Evolutionary conservation across 30 jellyfish, hydroid and myxozoan genomes (phyloP).

Genomic region (Catostylus mosaicus): DNA sequence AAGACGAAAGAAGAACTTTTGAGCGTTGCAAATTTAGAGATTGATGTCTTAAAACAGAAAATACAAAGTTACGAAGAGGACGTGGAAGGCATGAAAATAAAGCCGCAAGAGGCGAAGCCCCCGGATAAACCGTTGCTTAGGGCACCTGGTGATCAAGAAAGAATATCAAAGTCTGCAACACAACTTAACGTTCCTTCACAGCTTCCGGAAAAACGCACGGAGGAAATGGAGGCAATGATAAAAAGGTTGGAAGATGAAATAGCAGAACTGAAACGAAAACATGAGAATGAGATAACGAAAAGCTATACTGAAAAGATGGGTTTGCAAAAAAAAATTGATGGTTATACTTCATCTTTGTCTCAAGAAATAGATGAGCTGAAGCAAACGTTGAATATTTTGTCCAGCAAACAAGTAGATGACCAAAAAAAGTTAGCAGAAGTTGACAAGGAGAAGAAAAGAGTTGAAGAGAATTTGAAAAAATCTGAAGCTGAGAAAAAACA

Average conservation of each 20-base stretch:
- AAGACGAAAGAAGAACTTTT: constrained; percentile 33
- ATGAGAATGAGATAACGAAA: constrained; percentile 36
- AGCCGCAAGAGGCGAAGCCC: constrained; percentile 2
- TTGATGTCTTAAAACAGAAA: constrained; percentile 17
- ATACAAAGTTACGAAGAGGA: constrained; percentile 2
- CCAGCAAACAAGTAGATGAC: constrained; percentile 21
- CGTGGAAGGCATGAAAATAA: background rate
- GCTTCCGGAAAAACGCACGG: background rate
- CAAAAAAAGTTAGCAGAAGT: constrained; percentile 30
- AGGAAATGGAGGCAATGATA: background rate
- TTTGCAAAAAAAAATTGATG: constrained; percentile 33
- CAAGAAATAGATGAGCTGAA: constrained; percentile 59
- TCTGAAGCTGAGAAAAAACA: constrained; percentile 34
- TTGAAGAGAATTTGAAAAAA: constrained; percentile 25
- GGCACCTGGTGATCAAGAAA: constrained; percentile 1
- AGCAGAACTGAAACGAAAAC: constrained; percentile 13
- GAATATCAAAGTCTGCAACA: constrained; percentile 27
- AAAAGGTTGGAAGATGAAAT: constrained; percentile 41
- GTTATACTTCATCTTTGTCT: constrained; percentile 34
- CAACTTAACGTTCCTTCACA: background rate
- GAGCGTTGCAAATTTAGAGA: constrained; percentile 33
- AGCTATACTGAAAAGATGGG: constrained; percentile 29
- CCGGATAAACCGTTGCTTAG: background rate
- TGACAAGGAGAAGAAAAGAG: constrained; percentile 16
- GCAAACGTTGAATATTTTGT: constrained; percentile 22